These are phyloP conservation scores for Platycheirus rosarum DNA, from an alignment of 2,888 invertebrate genomes.

Conservation along the genomic window DNA sequence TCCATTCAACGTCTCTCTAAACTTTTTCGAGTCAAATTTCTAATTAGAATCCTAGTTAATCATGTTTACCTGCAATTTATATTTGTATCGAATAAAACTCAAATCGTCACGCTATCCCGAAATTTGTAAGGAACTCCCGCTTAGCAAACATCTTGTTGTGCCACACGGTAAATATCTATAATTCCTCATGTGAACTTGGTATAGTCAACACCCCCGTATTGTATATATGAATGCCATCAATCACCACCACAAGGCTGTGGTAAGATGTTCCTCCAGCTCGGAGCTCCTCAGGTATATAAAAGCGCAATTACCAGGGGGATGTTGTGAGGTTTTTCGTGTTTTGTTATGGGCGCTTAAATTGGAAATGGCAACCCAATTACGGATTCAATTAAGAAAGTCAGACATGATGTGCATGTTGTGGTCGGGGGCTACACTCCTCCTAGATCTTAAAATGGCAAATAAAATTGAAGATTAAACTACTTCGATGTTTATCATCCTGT, in stretches of 20 bases:
- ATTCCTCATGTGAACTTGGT: slow-evolving; percentile 52
- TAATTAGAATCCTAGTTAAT: slow-evolving; percentile 24
- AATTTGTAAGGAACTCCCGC: slow-evolving; percentile 21
- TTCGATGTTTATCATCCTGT: too few relatives aligned
- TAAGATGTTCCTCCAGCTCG: slow-evolving; percentile 38
- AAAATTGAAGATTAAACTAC: too few relatives aligned
- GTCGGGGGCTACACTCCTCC: too few relatives aligned
- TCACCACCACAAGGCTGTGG: slow-evolving; percentile 55
- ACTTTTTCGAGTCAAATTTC: not conserved
- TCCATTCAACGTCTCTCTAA: not conserved
- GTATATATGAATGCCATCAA: slow-evolving; percentile 50
- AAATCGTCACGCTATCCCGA: slow-evolving; percentile 48
- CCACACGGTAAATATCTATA: slow-evolving; percentile 48
- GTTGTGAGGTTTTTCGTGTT: slow-evolving; percentile 47
- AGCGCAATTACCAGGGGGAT: slow-evolving; percentile 46
- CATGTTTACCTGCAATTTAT: slow-evolving; percentile 22
- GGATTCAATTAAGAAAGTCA: slow-evolving; percentile 72
- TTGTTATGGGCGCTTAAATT: slow-evolving; percentile 57
- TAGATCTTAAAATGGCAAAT: too few relatives aligned
- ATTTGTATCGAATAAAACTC: slow-evolving; percentile 11
- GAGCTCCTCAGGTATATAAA: slow-evolving; percentile 58
- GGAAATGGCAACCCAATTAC: slow-evolving; percentile 69
- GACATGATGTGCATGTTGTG: slow-evolving; percentile 70
- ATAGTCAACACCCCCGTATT: slow-evolving; percentile 34
- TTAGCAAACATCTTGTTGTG: slow-evolving; percentile 43